Percentiles rank a stretch among this genome's conserved stretches.
Evolutionary conservation across 1,140 invertebrate genomes (phyloP).

Genomic region (Liolophura sinensis): DNA sequence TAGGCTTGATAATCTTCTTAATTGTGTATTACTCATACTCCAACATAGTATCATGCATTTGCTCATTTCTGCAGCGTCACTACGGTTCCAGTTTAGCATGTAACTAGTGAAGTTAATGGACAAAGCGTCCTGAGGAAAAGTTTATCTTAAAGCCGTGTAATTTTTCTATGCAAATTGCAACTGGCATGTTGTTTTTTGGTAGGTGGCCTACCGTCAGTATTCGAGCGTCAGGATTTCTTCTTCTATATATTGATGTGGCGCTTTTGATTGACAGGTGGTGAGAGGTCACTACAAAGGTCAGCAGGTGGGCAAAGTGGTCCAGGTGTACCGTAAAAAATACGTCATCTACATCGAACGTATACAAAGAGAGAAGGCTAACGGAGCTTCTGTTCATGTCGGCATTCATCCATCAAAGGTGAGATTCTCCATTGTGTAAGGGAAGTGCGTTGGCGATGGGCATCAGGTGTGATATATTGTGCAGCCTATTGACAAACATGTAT

Average conservation of each 20-base stretch:
- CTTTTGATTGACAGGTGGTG: conserved; percentile 72
- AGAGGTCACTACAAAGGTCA: conserved; percentile 99
- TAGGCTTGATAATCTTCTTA: no score
- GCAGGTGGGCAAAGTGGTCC: conserved; percentile 97
- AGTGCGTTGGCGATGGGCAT: no score
- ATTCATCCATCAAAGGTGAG: conserved; percentile 97
- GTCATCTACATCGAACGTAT: conserved; percentile 98
- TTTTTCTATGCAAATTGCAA: neutral
- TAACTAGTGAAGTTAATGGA: no score
- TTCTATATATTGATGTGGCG: neutral
- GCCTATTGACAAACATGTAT: no score
- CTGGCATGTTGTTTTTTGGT: neutral
- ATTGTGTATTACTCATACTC: no score
- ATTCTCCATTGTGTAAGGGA: neutral
- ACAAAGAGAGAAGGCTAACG: conserved; percentile 98
- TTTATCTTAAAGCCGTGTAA: neutral
- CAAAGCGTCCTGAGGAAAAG: no score
- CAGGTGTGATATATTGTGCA: no score
- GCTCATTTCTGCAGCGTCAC: no score
- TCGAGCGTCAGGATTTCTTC: no score
- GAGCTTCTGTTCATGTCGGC: conserved; percentile 96
- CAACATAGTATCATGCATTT: no score
- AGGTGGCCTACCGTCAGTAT: neutral
- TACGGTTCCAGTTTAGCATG: no score
- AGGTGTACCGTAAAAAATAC: conserved; percentile 98